Conservation (phyloP, 2,888 invertebrate species). For the Drosophila nr. fundita region DNA sequence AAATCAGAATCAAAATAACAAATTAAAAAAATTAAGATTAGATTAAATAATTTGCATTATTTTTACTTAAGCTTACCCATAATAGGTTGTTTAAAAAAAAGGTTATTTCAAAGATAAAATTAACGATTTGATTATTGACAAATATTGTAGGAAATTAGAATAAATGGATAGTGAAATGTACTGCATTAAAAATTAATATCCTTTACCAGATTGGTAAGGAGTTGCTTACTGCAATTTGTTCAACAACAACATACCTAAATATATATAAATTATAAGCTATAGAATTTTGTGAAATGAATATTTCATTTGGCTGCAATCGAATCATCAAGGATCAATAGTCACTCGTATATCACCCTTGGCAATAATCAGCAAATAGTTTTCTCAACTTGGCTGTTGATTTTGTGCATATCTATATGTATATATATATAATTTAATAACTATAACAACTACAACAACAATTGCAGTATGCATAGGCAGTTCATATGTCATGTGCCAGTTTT, state of each 20-base stretch:
- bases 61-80: not conserved
- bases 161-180: not conserved
- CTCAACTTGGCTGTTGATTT: slow-evolving; percentile 40
- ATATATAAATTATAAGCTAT: not conserved
- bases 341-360: slow-evolving; percentile 63
- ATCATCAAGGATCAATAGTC: slow-evolving; percentile 31
- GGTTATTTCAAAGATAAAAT: not conserved
- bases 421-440: slow-evolving; percentile 75
- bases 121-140: not conserved
- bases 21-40: not conserved
- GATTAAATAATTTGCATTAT: not conserved
- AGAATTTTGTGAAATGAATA: no score
- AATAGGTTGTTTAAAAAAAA: not conserved
- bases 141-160: not conserved
- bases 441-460: slow-evolving; percentile 46
- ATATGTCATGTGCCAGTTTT: slow-evolving; percentile 77
- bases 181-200: not conserved
- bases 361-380: slow-evolving; percentile 66
- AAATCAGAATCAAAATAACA: not conserved
- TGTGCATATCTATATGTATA: not conserved
- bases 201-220: not conserved
- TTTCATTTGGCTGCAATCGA: not conserved
- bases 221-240: not conserved
- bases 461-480: slow-evolving; percentile 52
- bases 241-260: not conserved